phyloP scores from a whole-genome alignment of 30 jellyfish, hydroid and myxozoan genomes.

The Catostylus mosaicus region DNA sequence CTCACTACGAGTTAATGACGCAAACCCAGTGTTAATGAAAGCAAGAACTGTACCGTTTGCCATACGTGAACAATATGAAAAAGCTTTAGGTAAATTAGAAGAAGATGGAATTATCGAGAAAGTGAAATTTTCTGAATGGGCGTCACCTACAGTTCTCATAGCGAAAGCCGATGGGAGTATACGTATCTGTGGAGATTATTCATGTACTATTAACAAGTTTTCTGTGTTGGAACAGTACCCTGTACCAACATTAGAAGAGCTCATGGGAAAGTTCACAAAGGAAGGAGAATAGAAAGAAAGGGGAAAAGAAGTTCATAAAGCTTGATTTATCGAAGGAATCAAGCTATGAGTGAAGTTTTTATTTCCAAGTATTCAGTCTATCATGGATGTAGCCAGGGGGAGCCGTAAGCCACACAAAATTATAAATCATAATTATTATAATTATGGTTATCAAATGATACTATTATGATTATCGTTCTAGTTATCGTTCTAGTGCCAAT shows the following conservation, averaged over 20 bases:
- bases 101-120: constrained; percentile 25
- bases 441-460: neutral
- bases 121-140: constrained; percentile 45
- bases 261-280: constrained; percentile 41
- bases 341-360: no score
- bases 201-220: constrained; percentile 21
- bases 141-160: constrained; percentile 49
- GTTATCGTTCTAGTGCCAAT: neutral
- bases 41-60: constrained; percentile 48
- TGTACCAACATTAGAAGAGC: constrained; percentile 57
- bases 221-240: constrained; percentile 40
- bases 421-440: neutral
- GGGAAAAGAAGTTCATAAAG: constrained; percentile 55
- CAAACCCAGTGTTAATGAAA: constrained; percentile 37
- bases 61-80: constrained; percentile 32
- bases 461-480: neutral
- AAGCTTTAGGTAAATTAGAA: constrained; percentile 22
- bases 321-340: constrained; percentile 53
- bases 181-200: constrained; percentile 45
- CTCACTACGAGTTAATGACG: constrained; percentile 47
- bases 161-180: constrained; percentile 33
- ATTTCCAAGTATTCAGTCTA: no score
- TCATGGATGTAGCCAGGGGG: no score
- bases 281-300: no score
- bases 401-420: no score